Evolutionary conservation across 2,888 invertebrate species (phyloP).

Genomic region (Mimas tiliae): DNA sequence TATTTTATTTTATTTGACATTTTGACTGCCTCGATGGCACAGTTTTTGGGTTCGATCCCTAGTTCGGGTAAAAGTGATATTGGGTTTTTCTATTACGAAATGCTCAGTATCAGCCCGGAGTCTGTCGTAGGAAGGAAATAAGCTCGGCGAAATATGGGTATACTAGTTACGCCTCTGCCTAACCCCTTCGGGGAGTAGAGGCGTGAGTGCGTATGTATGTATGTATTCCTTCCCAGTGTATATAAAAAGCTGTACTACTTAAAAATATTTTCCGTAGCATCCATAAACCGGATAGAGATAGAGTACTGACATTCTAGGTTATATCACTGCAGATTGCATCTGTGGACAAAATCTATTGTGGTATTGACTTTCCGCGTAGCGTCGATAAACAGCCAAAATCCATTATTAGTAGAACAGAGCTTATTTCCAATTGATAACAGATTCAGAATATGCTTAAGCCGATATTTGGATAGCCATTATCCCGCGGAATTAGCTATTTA

Average conservation of each 20-base stretch:
- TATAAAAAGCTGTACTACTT: background rate
- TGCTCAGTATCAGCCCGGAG: no score
- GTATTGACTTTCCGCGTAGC: conserved; percentile 9
- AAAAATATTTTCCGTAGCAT: background rate
- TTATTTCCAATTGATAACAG: conserved; percentile 50
- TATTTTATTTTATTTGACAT: no score
- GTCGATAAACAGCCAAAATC: conserved; percentile 34
- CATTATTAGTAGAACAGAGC: conserved; percentile 44
- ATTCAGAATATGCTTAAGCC: conserved; percentile 34
- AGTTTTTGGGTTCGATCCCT: no score
- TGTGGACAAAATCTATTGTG: conserved; percentile 20
- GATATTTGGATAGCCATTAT: conserved; percentile 39
- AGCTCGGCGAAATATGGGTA: no score
- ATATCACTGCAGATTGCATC: background rate
- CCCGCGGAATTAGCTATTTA: conserved; percentile 35
- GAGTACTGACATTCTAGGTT: background rate
- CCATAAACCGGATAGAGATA: background rate
- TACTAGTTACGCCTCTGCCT: no score
- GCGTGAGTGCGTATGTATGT: no score
- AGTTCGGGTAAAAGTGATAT: no score
- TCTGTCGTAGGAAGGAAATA: no score
- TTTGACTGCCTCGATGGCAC: no score
- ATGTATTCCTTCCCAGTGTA: no score
- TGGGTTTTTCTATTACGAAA: no score
- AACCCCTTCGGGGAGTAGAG: no score